Conservation (phyloP, 1,140 invertebrate species). For the Pomacea maculata region DNA sequence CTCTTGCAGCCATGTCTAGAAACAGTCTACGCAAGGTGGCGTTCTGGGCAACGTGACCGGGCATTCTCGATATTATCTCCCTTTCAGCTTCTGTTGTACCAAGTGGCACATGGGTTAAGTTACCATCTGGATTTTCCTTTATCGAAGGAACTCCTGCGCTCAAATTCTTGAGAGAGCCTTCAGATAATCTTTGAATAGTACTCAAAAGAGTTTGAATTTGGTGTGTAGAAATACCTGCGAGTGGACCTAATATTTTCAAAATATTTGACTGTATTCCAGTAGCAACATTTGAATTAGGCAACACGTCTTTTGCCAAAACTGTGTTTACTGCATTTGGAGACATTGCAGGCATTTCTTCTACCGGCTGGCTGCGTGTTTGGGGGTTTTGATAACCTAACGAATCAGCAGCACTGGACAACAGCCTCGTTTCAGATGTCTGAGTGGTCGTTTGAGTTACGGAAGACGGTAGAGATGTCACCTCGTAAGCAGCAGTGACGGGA, state of each 20-base stretch:
- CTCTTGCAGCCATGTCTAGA: constrained; percentile 4
- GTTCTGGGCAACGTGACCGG: constrained; percentile 13
- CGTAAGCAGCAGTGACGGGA: too few species aligned
- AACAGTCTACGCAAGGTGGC: constrained; percentile 10
- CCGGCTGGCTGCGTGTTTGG: too few species aligned
- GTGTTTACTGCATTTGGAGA: too few species aligned
- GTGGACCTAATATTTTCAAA: not conserved
- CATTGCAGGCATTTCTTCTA: too few species aligned
- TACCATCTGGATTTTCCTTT: not conserved
- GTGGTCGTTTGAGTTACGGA: too few species aligned
- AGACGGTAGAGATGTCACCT: too few species aligned
- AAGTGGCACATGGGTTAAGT: not conserved
- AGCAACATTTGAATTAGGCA: not conserved
- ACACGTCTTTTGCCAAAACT: not conserved
- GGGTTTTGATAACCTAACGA: too few species aligned
- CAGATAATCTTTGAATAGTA: not conserved
- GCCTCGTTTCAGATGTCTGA: too few species aligned
- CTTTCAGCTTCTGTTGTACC: not conserved
- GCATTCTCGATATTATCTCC: constrained; percentile 11
- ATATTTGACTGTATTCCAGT: not conserved
- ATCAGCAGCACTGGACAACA: too few species aligned
- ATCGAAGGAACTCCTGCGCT: not conserved
- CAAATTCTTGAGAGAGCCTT: too few species aligned
- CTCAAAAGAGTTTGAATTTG: not conserved
- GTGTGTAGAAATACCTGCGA: not conserved